These are phyloP conservation scores for Gila orcuttii DNA, from an alignment of 2,113 vertebrate genomes.

Conservation along the genomic window DNA sequence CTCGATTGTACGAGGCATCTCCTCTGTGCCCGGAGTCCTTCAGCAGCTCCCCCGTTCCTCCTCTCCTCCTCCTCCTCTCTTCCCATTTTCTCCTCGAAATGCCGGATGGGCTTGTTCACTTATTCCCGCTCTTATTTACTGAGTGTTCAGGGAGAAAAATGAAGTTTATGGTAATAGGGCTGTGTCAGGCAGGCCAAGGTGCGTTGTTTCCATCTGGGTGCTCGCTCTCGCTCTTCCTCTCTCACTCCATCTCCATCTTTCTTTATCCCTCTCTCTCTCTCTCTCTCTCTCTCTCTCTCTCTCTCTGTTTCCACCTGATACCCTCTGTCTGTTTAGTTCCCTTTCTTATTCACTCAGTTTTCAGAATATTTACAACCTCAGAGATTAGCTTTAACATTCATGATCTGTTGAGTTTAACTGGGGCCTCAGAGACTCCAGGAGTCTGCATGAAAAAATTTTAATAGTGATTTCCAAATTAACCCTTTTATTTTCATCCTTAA, in stretches of 20 bases:
- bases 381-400: conserved; percentile 8
- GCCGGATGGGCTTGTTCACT: conserved; percentile 61
- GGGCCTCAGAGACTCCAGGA: not conserved
- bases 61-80: not conserved
- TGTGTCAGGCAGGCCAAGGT: conserved; percentile 61
- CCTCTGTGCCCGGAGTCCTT: conserved; percentile 47
- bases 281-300: conserved; percentile 1
- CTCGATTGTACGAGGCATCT: conserved; percentile 47
- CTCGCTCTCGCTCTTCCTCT: conserved; percentile 20
- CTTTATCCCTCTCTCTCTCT: not conserved
- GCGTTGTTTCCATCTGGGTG: conserved; percentile 50
- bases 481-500: not conserved
- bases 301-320: conserved; percentile 38
- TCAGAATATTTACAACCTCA: conserved; percentile 25
- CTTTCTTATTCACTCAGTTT: conserved; percentile 50
- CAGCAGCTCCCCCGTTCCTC: conserved; percentile 32
- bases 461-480: conserved; percentile 1
- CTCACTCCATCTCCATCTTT: not conserved
- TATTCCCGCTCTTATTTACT: conserved; percentile 65
- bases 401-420: conserved; percentile 18
- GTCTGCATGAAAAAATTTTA: not conserved
- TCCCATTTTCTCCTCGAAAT: conserved; percentile 51
- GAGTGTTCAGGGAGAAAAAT: conserved; percentile 62
- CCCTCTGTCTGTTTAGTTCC: conserved; percentile 22
- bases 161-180: conserved; percentile 66